Conservation (phyloP, 2,113 vertebrate genomes). For the Henicopernis longicauda region DNA sequence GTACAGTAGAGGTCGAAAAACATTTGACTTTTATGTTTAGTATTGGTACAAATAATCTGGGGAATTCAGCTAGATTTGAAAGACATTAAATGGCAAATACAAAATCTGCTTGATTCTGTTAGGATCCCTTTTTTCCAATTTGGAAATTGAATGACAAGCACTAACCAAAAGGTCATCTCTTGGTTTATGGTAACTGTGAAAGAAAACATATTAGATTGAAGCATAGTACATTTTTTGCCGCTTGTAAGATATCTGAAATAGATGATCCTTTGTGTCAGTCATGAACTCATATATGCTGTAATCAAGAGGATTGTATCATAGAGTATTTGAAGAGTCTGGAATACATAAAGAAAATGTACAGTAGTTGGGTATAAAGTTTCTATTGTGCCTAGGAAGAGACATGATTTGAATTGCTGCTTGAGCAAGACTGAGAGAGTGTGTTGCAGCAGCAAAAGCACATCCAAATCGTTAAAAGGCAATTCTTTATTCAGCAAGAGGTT, state of each 20-base stretch:
- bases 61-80: not conserved
- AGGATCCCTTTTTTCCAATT: not conserved
- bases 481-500: not conserved
- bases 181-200: not conserved
- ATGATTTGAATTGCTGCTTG: not conserved
- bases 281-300: not conserved
- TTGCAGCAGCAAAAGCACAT: not conserved
- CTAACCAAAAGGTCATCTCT: not conserved
- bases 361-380: not conserved
- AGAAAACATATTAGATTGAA: not conserved
- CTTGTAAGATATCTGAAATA: not conserved
- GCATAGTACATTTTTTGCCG: not conserved
- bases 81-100: not conserved
- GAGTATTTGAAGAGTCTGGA: not conserved
- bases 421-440: not conserved
- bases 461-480: not conserved
- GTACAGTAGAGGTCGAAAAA: not conserved
- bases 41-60: not conserved
- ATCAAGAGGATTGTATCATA: not conserved
- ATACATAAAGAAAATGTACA: not conserved
- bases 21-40: not conserved
- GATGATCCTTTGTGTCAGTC: not conserved
- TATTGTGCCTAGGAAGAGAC: not conserved
- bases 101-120: not conserved
- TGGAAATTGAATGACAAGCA: not conserved